Conservation (phyloP, 2,888 invertebrate genomes). For the Xanthia icteritia region DNA sequence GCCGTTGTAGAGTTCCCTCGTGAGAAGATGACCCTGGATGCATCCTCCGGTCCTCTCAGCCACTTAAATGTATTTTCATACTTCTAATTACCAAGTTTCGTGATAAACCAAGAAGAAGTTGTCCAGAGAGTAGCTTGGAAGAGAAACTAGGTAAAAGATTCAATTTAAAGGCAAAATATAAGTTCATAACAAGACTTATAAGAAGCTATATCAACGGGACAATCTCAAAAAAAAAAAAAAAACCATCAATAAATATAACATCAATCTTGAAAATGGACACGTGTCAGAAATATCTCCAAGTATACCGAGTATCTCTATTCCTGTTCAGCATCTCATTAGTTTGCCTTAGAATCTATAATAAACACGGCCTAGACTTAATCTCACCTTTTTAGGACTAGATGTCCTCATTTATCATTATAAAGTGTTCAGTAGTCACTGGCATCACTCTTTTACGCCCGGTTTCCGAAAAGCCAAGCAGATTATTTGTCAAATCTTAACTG, state of each 20-base stretch:
- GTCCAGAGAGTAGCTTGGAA: neutral
- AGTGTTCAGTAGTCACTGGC: neutral
- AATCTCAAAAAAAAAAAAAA: neutral
- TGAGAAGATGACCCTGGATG: neutral
- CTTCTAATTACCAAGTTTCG: neutral
- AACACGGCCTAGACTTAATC: neutral
- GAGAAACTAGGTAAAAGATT: neutral
- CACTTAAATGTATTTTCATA: neutral
- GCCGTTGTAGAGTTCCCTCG: neutral
- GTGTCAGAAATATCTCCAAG: neutral
- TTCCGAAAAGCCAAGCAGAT: neutral
- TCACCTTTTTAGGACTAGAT: neutral
- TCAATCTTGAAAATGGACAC: too few species aligned
- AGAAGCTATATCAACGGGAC: too few species aligned
- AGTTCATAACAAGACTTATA: neutral
- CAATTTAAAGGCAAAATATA: neutral
- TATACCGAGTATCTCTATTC: neutral
- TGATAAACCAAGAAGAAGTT: neutral
- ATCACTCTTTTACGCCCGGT: neutral
- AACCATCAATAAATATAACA: too few species aligned
- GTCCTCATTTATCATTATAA: neutral
- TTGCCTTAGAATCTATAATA: neutral
- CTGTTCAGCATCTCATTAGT: neutral
- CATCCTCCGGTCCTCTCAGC: neutral
- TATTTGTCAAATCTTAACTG: neutral